Conservation (phyloP, 2,113 vertebrate species). For the Zootoca vivipara region DNA sequence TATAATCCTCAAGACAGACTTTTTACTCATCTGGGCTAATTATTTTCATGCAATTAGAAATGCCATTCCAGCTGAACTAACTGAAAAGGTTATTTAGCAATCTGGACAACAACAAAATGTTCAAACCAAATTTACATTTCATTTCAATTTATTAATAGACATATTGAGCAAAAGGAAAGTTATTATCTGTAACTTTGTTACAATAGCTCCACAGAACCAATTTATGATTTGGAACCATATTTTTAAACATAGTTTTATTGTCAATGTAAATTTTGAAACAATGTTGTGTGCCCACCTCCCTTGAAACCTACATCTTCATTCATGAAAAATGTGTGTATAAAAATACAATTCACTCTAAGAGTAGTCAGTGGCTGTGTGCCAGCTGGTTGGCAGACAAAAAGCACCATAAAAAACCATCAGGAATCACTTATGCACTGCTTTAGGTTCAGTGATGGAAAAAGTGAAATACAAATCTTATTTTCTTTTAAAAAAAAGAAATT, state of each 20-base stretch:
- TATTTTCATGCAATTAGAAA: background rate
- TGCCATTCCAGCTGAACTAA: background rate
- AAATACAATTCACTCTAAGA: background rate
- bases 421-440: too few relatives aligned
- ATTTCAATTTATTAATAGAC: conserved; percentile 8
- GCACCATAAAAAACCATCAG: background rate
- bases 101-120: background rate
- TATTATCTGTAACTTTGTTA: conserved; percentile 6
- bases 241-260: background rate
- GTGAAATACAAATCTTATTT: too few relatives aligned
- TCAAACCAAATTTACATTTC: conserved; percentile 11
- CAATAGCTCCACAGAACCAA: background rate
- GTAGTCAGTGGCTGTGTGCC: background rate
- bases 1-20: background rate
- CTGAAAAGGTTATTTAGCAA: background rate
- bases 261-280: background rate
- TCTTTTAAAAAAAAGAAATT: background rate
- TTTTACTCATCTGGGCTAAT: background rate
- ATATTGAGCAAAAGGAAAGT: background rate
- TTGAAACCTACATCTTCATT: background rate
- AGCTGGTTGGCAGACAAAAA: background rate
- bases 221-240: background rate
- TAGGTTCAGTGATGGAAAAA: background rate
- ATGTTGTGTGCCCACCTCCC: too few relatives aligned
- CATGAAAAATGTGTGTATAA: background rate